Evolutionary conservation across 2,113 vertebrate species (phyloP), one percentile per base, ranked within the genome.

Genomic region (Australoheros scitulus): DNA sequence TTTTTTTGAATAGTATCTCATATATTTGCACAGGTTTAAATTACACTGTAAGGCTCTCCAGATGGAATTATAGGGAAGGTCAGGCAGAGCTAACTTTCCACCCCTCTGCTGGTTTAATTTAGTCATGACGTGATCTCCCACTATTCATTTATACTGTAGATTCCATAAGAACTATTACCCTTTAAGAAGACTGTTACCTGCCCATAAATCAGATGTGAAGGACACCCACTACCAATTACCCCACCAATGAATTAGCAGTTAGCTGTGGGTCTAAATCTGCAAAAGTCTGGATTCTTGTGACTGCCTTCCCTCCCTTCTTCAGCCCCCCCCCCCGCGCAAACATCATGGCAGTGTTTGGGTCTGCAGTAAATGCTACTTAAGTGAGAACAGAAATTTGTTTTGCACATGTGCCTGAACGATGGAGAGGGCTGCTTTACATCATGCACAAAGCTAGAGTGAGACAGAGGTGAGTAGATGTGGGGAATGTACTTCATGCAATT

Each of bases 401-500:
- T 81, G 81, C 92, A 93, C 77, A 84, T 92, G 89, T 92, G 56
- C 22, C 80, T 72, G 41, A 89, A 81, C 81, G 79, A 89, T 82
- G 47, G 61, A 77, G 50, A 32, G 57, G 58, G 72, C 61, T 24
- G 17, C 63, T 92, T 78, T 50, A 65, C 43, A 79, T 83, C 57
- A 60, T 17, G 34, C 38, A 79, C 18, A 78, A 61, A 70, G 24
- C 74, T 68, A 41, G 26, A 64, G 76, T 20, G 15, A 56, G 77
- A 38, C 14, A n/a, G 22, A 41, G 32, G 22, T 15, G 55, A 84
- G 14, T n/a, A 18, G 60, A 61, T n/a, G n/a, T 8, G 36, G 22
- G 55, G 61, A 74, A 36, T 36, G 56, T 34, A 68, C 7, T 80
- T 79, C 1, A 63, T 70, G 55, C 22, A 60, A 20, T 61, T 55